Percentiles rank a stretch among this genome's conserved stretches.
phyloP scores from a whole-genome alignment of 2,797 vertebrate genomes.

The Enteromius mattozi region DNA sequence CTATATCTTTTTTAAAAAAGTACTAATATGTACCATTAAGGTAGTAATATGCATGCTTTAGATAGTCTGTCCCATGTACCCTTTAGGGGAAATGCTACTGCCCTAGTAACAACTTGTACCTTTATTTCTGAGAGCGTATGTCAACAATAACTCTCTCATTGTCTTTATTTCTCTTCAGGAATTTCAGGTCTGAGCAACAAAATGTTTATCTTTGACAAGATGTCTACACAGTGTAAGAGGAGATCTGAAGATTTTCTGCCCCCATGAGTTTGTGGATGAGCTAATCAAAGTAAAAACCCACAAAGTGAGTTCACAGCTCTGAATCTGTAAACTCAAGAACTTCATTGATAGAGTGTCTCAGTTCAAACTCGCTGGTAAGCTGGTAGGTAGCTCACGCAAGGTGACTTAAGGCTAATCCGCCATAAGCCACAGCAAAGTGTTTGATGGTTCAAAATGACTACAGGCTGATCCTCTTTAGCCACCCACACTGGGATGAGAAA shows the following conservation, averaged over 20 bases:
- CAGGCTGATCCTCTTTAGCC: conserved; percentile 46
- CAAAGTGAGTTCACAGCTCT: conserved; percentile 8
- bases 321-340: conserved; percentile 15
- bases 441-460: conserved; percentile 53
- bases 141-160: background rate
- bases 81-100: too few relatives aligned
- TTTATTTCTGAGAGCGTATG: background rate
- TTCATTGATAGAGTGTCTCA: conserved; percentile 32
- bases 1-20: too few relatives aligned
- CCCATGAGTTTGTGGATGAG: conserved; percentile 28
- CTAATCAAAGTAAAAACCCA: conserved; percentile 22
- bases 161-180: background rate
- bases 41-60: too few relatives aligned
- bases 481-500: conserved; percentile 38
- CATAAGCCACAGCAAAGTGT: conserved; percentile 42
- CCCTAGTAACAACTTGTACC: too few relatives aligned
- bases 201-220: conserved; percentile 14
- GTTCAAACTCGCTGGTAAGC: conserved; percentile 30
- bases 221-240: background rate
- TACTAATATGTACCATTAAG: too few relatives aligned
- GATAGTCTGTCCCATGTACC: too few relatives aligned
- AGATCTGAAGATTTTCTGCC: conserved; percentile 22
- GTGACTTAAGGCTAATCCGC: conserved; percentile 42
- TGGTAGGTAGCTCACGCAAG: conserved; percentile 32
- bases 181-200: background rate